Conservation (phyloP, 2,113 vertebrate genomes). For the Chauna torquata region DNA sequence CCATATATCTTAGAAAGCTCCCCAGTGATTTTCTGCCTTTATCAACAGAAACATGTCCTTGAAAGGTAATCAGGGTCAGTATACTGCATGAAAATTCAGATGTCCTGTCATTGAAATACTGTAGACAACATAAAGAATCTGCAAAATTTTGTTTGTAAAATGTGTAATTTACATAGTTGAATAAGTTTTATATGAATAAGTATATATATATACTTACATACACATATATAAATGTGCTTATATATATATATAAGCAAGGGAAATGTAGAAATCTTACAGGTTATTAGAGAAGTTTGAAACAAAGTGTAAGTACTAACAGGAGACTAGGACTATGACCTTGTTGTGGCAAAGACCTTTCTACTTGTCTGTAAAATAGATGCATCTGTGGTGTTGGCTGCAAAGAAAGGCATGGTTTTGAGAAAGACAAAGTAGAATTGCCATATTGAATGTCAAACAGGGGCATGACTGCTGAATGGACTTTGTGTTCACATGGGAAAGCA, state of each 20-base stretch:
- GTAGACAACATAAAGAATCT: not conserved
- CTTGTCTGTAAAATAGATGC: not conserved
- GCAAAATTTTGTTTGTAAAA: not conserved
- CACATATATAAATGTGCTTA: not conserved
- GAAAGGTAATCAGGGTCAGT: not conserved
- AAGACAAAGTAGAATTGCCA: not conserved
- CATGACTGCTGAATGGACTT: constrained; percentile 20
- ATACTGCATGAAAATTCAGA: not conserved
- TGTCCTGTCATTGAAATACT: not conserved
- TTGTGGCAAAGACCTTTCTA: not conserved
- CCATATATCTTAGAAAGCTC: not conserved
- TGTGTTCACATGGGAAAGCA: not conserved
- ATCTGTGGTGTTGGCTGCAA: not conserved
- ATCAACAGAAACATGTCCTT: not conserved
- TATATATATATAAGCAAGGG: not conserved
- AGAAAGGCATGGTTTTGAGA: not conserved
- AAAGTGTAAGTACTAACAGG: not conserved
- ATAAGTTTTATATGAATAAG: not conserved
- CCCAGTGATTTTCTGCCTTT: not conserved
- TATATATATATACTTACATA: not conserved
- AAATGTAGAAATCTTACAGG: not conserved
- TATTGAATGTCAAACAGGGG: constrained; percentile 3
- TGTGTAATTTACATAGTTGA: not conserved
- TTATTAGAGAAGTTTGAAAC: not conserved
- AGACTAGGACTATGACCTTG: not conserved